A percentile compares a stretch with the other conserved stretches of the same genome.
These are phyloP conservation scores for Lynx canadensis DNA, from an alignment of 2,113 vertebrate species.

Conservation along the genomic window DNA sequence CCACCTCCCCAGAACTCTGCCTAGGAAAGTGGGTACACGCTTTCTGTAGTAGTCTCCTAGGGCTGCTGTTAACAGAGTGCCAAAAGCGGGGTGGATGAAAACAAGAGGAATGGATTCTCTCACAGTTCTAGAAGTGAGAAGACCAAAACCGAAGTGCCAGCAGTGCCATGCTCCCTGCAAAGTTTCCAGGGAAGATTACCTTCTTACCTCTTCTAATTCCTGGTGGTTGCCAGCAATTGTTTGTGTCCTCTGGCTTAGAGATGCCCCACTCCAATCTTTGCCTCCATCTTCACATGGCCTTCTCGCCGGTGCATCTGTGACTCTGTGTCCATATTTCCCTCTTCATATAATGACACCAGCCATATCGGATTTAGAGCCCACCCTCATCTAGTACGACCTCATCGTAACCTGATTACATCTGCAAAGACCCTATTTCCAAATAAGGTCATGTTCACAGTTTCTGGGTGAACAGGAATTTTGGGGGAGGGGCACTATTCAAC, in stretches of 20 bases:
- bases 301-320: not conserved
- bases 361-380: not conserved
- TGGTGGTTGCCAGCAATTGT: not conserved
- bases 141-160: too few relatives aligned
- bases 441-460: not conserved
- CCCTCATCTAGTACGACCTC: too few relatives aligned
- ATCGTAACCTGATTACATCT: too few relatives aligned
- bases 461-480: not conserved
- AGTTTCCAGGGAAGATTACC: not conserved
- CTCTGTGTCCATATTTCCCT: not conserved
- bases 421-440: too few relatives aligned
- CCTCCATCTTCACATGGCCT: not conserved
- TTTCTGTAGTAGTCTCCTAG: not conserved
- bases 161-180: not conserved
- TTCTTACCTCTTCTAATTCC: not conserved
- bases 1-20: not conserved
- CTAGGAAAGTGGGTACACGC: not conserved
- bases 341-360: not conserved
- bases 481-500: not conserved
- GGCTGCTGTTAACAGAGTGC: not conserved
- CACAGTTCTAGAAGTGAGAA: too few relatives aligned
- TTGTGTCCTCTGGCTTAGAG: not conserved
- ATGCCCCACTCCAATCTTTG: too few relatives aligned
- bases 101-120: not conserved
- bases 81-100: not conserved